A percentile compares a stretch with the other conserved stretches of the same genome.
phyloP scores from a whole-genome alignment of 2,797 vertebrate genomes.

The Eulemur albifrons region DNA sequence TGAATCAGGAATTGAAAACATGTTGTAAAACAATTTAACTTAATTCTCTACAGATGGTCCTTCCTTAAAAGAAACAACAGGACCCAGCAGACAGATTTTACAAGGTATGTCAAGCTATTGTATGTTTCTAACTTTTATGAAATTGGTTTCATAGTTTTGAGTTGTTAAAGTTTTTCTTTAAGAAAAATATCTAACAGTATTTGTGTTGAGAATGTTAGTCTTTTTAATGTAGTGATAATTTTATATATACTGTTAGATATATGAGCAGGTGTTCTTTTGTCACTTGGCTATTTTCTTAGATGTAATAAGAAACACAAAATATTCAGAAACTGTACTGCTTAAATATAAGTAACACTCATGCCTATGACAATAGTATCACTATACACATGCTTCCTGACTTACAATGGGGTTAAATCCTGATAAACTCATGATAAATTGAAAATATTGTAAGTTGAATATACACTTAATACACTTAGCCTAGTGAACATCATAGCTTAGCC shows the following conservation, averaged over 20 bases:
- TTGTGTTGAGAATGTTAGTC: constrained; percentile 16
- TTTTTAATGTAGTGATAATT: constrained; percentile 8
- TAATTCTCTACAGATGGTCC: constrained; percentile 87
- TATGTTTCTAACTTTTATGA: not conserved
- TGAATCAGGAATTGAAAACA: constrained; percentile 52
- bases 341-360: not conserved
- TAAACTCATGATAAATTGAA: not conserved
- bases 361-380: not conserved
- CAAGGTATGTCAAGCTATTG: constrained; percentile 88
- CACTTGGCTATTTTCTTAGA: not conserved
- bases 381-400: not conserved
- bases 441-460: not conserved
- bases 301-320: not conserved
- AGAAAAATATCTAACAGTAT: not conserved
- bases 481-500: not conserved
- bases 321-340: not conserved
- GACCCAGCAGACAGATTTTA: constrained; percentile 96
- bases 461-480: not conserved
- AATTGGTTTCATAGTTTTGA: not conserved
- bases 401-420: not conserved
- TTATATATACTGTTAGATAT: not conserved
- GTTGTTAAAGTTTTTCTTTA: constrained; percentile 5
- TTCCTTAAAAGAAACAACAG: constrained; percentile 84
- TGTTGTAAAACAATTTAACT: constrained; percentile 72
- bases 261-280: constrained; percentile 15